Evolutionary conservation across 2,113 vertebrate genomes (phyloP), one percentile per base, ranked within the genome.

Genomic region (Pampusana beccarii): DNA sequence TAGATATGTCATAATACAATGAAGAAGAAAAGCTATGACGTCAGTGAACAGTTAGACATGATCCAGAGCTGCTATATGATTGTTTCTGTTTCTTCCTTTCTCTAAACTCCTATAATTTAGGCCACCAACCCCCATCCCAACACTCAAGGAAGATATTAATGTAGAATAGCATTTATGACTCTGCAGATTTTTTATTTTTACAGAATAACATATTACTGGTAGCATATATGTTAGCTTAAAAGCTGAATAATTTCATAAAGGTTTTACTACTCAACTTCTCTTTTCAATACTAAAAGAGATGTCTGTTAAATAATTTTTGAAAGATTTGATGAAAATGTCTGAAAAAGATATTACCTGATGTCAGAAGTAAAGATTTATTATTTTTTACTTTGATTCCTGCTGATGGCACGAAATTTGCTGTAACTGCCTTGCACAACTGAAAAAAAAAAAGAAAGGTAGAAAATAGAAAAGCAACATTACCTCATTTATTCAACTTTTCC

Each of bases 61-160:
- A 67, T 57, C 12, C 23, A 65, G 29, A 74, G 38, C 4, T 53
- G 7, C 3, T 75, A 9, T 34, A 44, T 42, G 9, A 18, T 24
- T 7, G 3, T 26, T 75, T 64, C 13, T 28, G 24, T 66, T 66
- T 70, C 13, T 78, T 85, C 7, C 21, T 79, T 88, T 79, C 34
- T 74, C 34, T 82, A 53, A 79, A 51, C 46, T 70, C 6, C 12
- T 72, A 1, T 42, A 38, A 46, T 53, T 24, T 15, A 26, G 23
- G n/a, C 15, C 15, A 34, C 8, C 3, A 46, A 0, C 1, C 1
- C 4, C 3, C 16, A 33, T 4, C 6, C 1, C 2, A 80, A 15
- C 8, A 21, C 8, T 36, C 23, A 70, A 44, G 33, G 60, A 44
- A 51, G 16, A 25, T 13, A 4, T 13, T 57, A 11, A 33, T 50